phyloP scores from a whole-genome alignment of 2,113 vertebrate genomes.

The Actinemys pallida region DNA sequence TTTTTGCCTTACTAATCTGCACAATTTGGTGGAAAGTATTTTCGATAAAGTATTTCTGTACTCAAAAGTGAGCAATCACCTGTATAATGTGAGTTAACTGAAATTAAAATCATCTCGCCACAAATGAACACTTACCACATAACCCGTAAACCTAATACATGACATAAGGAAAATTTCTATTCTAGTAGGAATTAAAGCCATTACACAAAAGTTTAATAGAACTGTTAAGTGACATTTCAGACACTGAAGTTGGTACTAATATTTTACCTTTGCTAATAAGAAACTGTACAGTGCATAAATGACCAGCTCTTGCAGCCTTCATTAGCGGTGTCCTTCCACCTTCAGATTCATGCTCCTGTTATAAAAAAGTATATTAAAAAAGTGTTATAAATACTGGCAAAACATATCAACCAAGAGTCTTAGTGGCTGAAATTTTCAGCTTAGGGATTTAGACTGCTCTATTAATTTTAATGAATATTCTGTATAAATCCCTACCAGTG shows the following conservation, averaged over 20 bases:
- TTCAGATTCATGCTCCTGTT: constrained; percentile 97
- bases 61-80: neutral
- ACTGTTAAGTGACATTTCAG: neutral
- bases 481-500: neutral
- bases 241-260: neutral
- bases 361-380: constrained; percentile 41
- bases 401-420: neutral
- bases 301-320: constrained; percentile 98
- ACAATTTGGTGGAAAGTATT: neutral
- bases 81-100: neutral
- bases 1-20: neutral
- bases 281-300: constrained; percentile 98
- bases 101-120: neutral
- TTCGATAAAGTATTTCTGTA: neutral
- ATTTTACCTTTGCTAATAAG: constrained; percentile 97
- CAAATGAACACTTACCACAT: neutral
- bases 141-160: neutral
- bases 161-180: neutral
- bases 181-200: neutral
- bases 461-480: neutral
- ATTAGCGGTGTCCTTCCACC: constrained; percentile 97
- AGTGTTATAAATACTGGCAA: neutral
- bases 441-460: neutral
- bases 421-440: neutral
- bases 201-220: neutral